Conservation (phyloP, 2,888 invertebrate species). For the Pheosia tremula region DNA sequence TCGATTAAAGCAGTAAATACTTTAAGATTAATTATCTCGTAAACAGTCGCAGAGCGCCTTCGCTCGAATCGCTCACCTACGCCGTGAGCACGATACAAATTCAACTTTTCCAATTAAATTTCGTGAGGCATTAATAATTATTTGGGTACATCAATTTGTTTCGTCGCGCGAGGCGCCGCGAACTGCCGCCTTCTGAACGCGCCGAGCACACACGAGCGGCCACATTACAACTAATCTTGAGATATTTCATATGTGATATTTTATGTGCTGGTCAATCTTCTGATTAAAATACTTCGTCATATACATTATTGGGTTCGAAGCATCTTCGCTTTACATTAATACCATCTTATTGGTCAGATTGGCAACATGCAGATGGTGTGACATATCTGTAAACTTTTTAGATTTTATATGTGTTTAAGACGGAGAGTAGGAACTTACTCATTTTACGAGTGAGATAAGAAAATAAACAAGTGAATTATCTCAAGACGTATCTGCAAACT, state of each 20-base stretch:
- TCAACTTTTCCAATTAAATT: conserved; percentile 86
- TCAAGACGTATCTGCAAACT: conserved; percentile 48
- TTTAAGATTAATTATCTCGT: conserved; percentile 85
- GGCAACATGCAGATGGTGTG: no score
- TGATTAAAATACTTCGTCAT: no score
- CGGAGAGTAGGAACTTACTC: no score
- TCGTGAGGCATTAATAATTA: conserved; percentile 86
- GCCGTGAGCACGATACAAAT: conserved; percentile 84
- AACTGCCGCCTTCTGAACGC: conserved; percentile 62
- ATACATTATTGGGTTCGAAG: no score
- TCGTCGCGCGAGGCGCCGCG: conserved; percentile 70
- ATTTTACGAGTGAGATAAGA: no score
- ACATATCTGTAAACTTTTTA: no score
- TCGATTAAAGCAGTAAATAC: conserved; percentile 85
- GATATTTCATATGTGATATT: conserved; percentile 29
- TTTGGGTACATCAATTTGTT: conserved; percentile 86
- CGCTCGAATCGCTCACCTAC: conserved; percentile 82
- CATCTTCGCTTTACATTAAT: no score
- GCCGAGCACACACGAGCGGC: conserved; percentile 35
- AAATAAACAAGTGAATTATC: background rate
- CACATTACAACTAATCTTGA: conserved; percentile 38
- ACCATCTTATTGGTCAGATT: no score
- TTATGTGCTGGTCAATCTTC: background rate
- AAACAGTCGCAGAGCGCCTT: conserved; percentile 77
- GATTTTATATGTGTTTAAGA: no score